Evolutionary conservation across 2,797 vertebrate species (phyloP), one percentile per base, ranked within the genome.

Genomic region (Notamacropus eugenii): DNA sequence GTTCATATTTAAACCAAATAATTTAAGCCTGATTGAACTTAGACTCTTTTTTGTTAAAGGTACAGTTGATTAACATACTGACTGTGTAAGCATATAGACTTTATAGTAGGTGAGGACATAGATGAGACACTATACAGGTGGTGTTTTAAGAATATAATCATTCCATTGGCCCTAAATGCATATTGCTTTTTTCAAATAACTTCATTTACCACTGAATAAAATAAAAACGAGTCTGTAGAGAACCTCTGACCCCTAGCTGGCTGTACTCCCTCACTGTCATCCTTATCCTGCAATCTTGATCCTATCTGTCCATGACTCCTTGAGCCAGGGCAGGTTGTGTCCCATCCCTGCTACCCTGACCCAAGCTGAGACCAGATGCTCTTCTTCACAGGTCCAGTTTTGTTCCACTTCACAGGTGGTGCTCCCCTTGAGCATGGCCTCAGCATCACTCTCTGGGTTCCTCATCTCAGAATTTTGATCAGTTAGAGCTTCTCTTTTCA

Each of bases 401-500:
- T 52, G 55, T 93, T 94, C 54, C 12, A 40, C 87, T 97, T 96
- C 55, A 52, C 4, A 46, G 87, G n/a, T 24, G n/a, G 93, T n/a
- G 14, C 34, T 4, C 22, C 94, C 90, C 0, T n/a, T 34, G 40
- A 29, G 24, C 0, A 98, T 98, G 0, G 98, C 98, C 92, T 99
- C 99, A 11, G 99, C 98, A 82, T 98, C 98, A 11, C 97, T 98
- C 57, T 99, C 98, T 0, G 96, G 74, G 55, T 99, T 98, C 92
- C 99, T 94, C 92, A 98, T 95, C 14, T 99, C 99, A 0, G 98
- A 98, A 19, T 99, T 99, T 98, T 99, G 99, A 98, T 99, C 99
- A 0, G 98, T 98, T 92, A 99, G 98, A 22, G 99, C 98, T 98
- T 99, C 99, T 94, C 99, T 99, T 96, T 99, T 99, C 96, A 99